Evolutionary conservation across 2,113 vertebrate genomes (phyloP).

Genomic region (Pampusana beccarii): DNA sequence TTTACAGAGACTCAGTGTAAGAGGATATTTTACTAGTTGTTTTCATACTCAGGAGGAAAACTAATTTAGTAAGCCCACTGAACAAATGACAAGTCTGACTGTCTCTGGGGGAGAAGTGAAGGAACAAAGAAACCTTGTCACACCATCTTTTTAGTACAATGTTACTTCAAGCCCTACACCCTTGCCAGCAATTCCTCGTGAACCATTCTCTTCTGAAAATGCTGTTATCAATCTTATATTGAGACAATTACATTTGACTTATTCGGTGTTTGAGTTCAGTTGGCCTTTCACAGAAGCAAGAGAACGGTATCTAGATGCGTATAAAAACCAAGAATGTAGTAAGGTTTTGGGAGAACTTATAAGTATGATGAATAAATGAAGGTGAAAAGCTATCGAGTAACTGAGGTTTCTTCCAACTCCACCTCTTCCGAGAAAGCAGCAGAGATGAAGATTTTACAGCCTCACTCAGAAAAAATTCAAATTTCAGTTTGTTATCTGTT

Average conservation of each 20-base stretch:
- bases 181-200: neutral
- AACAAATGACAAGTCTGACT: constrained; percentile 25
- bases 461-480: neutral
- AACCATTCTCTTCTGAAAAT: constrained; percentile 30
- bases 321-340: neutral
- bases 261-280: constrained; percentile 12
- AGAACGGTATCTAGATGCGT: neutral
- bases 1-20: neutral
- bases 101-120: constrained; percentile 21
- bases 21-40: constrained; percentile 1
- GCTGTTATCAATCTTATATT: constrained; percentile 31
- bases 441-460: neutral
- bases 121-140: constrained; percentile 48
- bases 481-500: neutral
- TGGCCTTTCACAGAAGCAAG: neutral
- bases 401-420: neutral
- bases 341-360: neutral
- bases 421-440: neutral
- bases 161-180: neutral
- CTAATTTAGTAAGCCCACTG: constrained; percentile 10
- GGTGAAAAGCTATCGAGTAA: neutral
- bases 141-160: neutral
- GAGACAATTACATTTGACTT: constrained; percentile 34
- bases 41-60: constrained; percentile 24
- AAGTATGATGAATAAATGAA: constrained; percentile 12